phyloP scores from a whole-genome alignment of 2,797 vertebrate genomes.

The Tinamus major region DNA sequence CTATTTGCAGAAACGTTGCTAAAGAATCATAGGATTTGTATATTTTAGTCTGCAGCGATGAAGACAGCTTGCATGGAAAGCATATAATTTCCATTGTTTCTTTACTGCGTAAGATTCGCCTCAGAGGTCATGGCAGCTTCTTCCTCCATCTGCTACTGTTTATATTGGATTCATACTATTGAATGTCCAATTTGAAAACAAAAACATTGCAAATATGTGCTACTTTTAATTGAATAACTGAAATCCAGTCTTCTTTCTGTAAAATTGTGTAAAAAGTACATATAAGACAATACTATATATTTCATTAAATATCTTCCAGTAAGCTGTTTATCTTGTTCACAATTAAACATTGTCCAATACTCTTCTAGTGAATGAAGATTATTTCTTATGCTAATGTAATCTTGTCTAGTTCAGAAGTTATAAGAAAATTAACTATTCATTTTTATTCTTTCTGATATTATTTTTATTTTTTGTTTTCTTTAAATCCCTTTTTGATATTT shows the following conservation, averaged over 20 bases:
- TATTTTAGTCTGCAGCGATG: neutral
- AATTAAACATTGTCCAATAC: neutral
- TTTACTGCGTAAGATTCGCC: neutral
- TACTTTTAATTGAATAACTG: neutral
- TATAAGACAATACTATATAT: neutral
- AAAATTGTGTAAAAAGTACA: neutral
- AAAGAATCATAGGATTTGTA: neutral
- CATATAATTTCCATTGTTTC: neutral
- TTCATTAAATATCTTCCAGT: neutral
- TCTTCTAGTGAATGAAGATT: neutral
- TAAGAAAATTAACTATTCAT: neutral
- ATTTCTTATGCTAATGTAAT: neutral
- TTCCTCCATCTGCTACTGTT: constrained; percentile 4
- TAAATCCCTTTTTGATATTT: neutral
- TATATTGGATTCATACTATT: neutral
- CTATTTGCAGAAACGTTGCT: neutral
- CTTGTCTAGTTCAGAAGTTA: neutral
- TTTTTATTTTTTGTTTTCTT: neutral
- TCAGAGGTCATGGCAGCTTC: neutral
- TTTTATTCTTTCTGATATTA: neutral
- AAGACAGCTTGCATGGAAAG: constrained; percentile 1
- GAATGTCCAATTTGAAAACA: constrained; percentile 16
- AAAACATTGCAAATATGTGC: neutral
- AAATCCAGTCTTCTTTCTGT: neutral
- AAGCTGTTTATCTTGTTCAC: neutral